A percentile compares a stretch with the other conserved stretches of the same genome.
Conservation (phyloP, 1,140 invertebrate genomes). For the Manduca sexta region DNA sequence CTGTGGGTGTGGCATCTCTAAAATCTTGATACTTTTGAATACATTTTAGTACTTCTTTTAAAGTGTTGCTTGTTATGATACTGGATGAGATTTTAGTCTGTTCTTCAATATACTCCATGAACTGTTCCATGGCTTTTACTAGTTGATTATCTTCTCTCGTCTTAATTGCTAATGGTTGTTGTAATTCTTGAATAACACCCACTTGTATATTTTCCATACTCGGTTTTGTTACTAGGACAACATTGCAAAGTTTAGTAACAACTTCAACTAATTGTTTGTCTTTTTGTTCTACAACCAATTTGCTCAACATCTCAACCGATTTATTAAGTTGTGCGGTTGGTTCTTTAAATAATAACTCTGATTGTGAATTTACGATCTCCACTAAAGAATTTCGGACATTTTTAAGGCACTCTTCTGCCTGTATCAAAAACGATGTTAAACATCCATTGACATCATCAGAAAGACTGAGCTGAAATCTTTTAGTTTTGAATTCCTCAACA, state of each 20-base stretch:
- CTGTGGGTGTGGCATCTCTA: constrained; percentile 33
- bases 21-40: constrained; percentile 37
- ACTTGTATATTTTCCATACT: constrained; percentile 12
- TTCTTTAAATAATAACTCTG: constrained; percentile 30
- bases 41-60: constrained; percentile 25
- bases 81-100: neutral
- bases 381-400: constrained; percentile 28
- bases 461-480: constrained; percentile 19
- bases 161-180: neutral
- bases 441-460: constrained; percentile 26
- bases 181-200: constrained; percentile 20
- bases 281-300: constrained; percentile 7
- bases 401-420: constrained; percentile 31
- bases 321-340: constrained; percentile 23
- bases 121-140: constrained; percentile 15
- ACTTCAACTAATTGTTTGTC: constrained; percentile 8
- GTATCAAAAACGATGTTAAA: constrained; percentile 25
- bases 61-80: constrained; percentile 17
- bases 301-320: constrained; percentile 9
- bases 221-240: constrained; percentile 18
- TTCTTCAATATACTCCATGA: constrained; percentile 12
- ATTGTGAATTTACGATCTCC: constrained; percentile 34
- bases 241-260: constrained; percentile 12
- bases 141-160: constrained; percentile 7
- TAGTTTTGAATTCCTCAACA: constrained; percentile 36